phyloP scores from a whole-genome alignment of 2,888 invertebrate species.

The Amblyjoppa fuscipennis region DNA sequence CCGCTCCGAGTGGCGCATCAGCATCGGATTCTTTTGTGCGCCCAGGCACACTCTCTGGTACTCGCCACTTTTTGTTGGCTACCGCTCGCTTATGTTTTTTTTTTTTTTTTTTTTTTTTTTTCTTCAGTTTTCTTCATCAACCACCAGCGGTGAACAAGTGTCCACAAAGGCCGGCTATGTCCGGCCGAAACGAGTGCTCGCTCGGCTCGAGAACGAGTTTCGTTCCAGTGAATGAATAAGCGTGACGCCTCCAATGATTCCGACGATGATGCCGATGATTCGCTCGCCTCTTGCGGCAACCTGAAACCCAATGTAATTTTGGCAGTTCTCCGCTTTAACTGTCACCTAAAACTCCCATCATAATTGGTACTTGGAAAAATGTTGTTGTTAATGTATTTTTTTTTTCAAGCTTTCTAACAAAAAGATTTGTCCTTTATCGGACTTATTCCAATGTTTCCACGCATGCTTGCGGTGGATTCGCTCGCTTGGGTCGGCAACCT shows the following conservation, averaged over 20 bases:
- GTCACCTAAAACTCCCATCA: too few species aligned
- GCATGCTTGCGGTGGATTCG: not conserved
- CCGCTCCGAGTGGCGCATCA: conserved; percentile 39
- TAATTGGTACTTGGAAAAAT: too few species aligned
- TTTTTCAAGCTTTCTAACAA: too few species aligned
- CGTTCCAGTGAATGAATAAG: conserved; percentile 30
- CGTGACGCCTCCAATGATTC: not conserved
- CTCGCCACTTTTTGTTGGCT: conserved; percentile 46
- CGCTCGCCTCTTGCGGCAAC: not conserved
- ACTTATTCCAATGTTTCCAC: not conserved
- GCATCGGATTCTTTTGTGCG: conserved; percentile 47
- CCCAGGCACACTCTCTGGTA: conserved; percentile 13
- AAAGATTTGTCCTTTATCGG: too few species aligned
- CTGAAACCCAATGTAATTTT: not conserved
- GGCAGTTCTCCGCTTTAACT: too few species aligned
- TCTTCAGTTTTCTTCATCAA: conserved; percentile 34
- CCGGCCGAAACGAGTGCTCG: conserved; percentile 51
- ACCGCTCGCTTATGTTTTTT: conserved; percentile 1
- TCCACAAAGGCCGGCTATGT: conserved; percentile 51
- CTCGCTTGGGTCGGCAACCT: not conserved
- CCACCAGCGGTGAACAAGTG: conserved; percentile 25
- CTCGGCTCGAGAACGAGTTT: conserved; percentile 11
- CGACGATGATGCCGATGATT: not conserved
- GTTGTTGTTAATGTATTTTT: too few species aligned
- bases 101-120: not conserved